A percentile compares a stretch with the other conserved stretches of the same genome.
Conservation (phyloP, 1,140 invertebrate genomes). For the Meloidogyne hapla region DNA sequence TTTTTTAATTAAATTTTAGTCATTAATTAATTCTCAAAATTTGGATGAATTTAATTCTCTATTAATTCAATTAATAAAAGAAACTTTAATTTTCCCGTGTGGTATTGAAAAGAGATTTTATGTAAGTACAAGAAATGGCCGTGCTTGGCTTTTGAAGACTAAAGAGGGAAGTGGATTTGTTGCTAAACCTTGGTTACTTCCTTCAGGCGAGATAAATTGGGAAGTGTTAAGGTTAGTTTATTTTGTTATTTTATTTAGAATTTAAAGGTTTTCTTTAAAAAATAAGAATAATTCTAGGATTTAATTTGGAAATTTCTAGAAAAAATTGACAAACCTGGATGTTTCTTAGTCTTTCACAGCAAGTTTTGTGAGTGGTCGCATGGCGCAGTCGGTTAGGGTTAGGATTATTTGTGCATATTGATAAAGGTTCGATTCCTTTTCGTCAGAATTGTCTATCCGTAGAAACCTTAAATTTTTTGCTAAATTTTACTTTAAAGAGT, state of each 20-base stretch:
- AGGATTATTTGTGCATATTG: no score
- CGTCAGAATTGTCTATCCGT: no score
- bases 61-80: not conserved
- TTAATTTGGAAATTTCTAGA: no score
- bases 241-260: no score
- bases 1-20: slow-evolving; percentile 8
- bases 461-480: no score
- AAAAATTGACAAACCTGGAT: no score
- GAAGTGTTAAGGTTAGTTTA: slow-evolving; percentile 24
- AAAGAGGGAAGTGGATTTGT: slow-evolving; percentile 28
- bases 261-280: not conserved
- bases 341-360: no score
- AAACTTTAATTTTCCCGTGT: slow-evolving; percentile 25
- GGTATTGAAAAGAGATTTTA: slow-evolving; percentile 30
- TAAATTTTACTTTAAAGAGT: no score
- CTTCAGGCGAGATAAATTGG: slow-evolving; percentile 37
- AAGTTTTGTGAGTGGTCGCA: no score
- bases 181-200: slow-evolving; percentile 33
- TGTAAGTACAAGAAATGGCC: slow-evolving; percentile 22
- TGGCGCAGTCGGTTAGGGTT: no score
- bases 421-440: no score
- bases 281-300: not conserved
- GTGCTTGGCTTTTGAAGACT: slow-evolving; percentile 23
- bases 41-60: slow-evolving; percentile 24
- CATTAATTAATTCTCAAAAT: not conserved